These are phyloP conservation scores for Antrozous pallidus DNA, from an alignment of 2,797 vertebrate species.

Conservation along the genomic window DNA sequence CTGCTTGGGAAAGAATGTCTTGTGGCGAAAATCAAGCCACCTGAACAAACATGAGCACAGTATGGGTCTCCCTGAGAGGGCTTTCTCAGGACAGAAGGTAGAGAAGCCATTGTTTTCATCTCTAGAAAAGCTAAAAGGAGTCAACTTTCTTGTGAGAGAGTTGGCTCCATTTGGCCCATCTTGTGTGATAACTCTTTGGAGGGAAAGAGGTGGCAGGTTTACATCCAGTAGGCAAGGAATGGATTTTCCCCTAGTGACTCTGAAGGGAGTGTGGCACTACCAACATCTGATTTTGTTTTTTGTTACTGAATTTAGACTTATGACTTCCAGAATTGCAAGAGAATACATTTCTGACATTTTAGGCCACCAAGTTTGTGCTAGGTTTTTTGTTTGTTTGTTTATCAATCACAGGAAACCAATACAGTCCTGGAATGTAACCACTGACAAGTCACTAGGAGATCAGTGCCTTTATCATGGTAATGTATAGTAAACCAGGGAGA, in stretches of 20 bases:
- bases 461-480: not conserved
- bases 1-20: slow-evolving; percentile 56
- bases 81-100: slow-evolving; percentile 42
- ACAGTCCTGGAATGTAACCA: not conserved
- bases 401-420: not conserved
- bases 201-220: not conserved
- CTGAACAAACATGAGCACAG: slow-evolving; percentile 69
- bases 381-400: not conserved
- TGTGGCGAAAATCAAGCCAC: slow-evolving; percentile 47
- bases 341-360: not conserved
- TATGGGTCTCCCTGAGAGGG: not conserved
- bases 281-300: not conserved
- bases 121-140: not conserved
- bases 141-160: not conserved
- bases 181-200: slow-evolving; percentile 47
- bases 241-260: not conserved
- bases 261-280: not conserved
- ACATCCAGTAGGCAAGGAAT: not conserved
- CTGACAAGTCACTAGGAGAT: not conserved
- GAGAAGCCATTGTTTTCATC: slow-evolving; percentile 41
- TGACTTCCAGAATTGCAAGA: not conserved
- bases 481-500: not conserved
- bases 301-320: not conserved
- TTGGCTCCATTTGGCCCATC: not conserved
- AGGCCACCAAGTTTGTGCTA: not conserved